Evolutionary conservation across 2,113 vertebrate species (phyloP), one percentile per base, ranked within the genome.

Genomic region (Seriola quinqueradiata): DNA sequence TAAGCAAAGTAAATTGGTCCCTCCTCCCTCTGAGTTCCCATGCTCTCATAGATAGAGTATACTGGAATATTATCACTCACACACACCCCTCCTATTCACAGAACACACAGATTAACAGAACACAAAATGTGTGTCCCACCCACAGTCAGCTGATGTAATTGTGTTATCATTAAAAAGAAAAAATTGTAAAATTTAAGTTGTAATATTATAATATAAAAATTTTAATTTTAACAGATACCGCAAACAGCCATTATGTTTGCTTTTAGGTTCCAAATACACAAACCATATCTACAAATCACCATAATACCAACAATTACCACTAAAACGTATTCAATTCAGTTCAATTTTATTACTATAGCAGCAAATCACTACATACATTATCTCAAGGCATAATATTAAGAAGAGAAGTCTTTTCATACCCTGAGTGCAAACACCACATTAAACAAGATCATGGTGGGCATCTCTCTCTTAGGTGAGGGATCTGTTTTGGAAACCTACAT

Each of bases 371-470:
- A 28, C 25, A 28, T 28, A 28, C 25, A 28, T 28, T 28, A 28
- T 28, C 25, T 28, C 25, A 28, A 28, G 25, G 25, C 25, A 28
- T 28, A 28, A 28, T 28, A 28, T 28, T 28, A 28, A 28, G 25
- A 28, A 28, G 25, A 28, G 5, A 66, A 60, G 12, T 4, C 10
- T 28, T 77, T 74, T 42, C 96, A 94, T 96, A 99, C 98, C 97
- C 97, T 95, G 12, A 99, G 91, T 16, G 98, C 98, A 94, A 99
- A 99, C 6, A 99, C 98, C 78, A 99, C 98, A 1, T 97, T 99
- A 88, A 99, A 99, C 46, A 99, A 94, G 89, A 99, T 99, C 98
- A 99, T 99, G 0, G 98, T 99, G 40, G 98, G 98, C 93, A 97
- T 95, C 88, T 99, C 98, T 89, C 98, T 97, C 92, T 99, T 99